Percentiles rank a stretch among this genome's conserved stretches.
Evolutionary conservation across 2,113 vertebrate species (phyloP).

Genomic region (Edolisoma coerulescens): DNA sequence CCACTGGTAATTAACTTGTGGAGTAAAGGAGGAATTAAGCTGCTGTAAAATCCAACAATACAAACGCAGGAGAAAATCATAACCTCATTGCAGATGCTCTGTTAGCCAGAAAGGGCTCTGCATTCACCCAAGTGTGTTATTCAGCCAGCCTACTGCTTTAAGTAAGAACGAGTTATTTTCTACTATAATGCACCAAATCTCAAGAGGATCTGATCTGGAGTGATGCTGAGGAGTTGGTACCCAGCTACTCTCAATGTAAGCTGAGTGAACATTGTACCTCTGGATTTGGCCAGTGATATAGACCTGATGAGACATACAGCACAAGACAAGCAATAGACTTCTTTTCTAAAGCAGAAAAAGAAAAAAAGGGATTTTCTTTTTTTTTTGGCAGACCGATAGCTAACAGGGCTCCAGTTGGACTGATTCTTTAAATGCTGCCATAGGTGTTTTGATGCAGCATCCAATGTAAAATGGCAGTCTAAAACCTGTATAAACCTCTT

Average conservation of each 20-base stretch:
- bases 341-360: neutral
- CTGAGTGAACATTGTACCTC: neutral
- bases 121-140: neutral
- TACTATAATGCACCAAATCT: neutral
- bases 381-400: rapidly evolving
- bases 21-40: neutral
- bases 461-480: neutral
- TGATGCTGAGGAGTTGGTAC: neutral
- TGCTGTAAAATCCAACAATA: neutral
- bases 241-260: neutral
- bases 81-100: neutral
- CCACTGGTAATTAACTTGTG: neutral
- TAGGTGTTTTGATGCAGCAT: neutral
- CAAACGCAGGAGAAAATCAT: neutral
- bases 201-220: neutral
- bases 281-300: rapidly evolving
- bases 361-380: rapidly evolving
- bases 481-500: neutral
- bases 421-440: neutral
- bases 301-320: neutral
- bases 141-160: neutral
- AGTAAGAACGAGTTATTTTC: neutral
- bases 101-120: neutral
- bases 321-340: neutral
- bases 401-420: neutral